These are phyloP conservation scores for Pipistrellus pipistrellus DNA, from an alignment of 2,797 vertebrate genomes.

Conservation along the genomic window DNA sequence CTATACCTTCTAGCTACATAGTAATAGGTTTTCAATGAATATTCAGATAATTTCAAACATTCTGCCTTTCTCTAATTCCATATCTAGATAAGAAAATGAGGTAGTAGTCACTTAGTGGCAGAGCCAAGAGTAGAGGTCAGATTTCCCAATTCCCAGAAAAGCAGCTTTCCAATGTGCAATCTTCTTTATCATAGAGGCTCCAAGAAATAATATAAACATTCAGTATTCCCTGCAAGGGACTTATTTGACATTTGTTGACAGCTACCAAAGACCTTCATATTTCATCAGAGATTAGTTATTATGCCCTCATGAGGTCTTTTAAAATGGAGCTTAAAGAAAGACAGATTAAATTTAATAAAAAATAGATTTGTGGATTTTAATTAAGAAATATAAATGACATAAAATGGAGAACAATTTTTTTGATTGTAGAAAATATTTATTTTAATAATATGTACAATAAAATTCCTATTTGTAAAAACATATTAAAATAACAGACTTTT, in stretches of 20 bases:
- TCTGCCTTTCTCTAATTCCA: neutral
- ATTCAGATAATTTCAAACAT: constrained; percentile 52
- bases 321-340: constrained; percentile 38
- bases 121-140: constrained; percentile 27
- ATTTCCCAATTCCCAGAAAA: neutral
- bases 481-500: neutral
- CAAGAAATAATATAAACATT: neutral
- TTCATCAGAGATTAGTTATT: neutral
- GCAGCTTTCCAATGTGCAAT: neutral
- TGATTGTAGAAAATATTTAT: constrained; percentile 4
- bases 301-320: neutral
- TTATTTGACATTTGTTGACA: neutral
- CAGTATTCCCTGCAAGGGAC: neutral
- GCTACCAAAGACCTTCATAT: neutral
- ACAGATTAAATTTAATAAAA: neutral
- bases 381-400: neutral
- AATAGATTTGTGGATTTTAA: neutral
- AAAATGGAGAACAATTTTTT: constrained; percentile 39
- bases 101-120: constrained; percentile 6
- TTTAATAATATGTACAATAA: neutral
- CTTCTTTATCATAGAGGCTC: neutral
- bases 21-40: neutral
- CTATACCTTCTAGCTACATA: neutral
- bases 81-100: constrained; percentile 25
- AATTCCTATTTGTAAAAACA: neutral